Base-by-base conservation (phyloP, 2,113 vertebrate species). In the Urocynchramus pylzowi region DNA sequence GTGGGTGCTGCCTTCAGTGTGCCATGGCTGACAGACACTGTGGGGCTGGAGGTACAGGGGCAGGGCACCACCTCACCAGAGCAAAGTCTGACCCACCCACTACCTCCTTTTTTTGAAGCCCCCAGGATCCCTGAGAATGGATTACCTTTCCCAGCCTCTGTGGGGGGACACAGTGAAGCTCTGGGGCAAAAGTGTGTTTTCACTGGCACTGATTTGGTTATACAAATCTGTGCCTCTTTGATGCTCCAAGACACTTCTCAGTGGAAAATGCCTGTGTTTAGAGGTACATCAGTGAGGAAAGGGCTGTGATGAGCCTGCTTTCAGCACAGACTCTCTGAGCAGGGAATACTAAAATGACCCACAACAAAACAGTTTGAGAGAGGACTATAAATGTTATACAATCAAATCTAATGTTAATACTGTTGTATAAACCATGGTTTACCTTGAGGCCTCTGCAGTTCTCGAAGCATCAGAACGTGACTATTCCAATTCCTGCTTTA, bases 61-160 rank as follows among this genome's bases (percentile, higher is more conserved):
- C 63, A 56, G 52, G 52, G 28, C 22, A 24, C 7, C 63, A 27
- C 27, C 27, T 67, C 63, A 27, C 28, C 76, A 35, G 4, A 44
- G 31, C 60, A 53, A 42, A 49, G 31, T 6, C 76, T 53, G 76
- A 64, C 14, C 41, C 52, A 68, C 16, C 28, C 26, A 28, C 18
- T 9, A 3, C 18, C 53, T n/a, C n/a, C 14, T 0, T 0, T 30
- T 28, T 5, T 49, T 1, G 0, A 28, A 49, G 64, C 52, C 28
- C 42, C 28, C 52, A 81, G 0, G 42, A 23, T n/a, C 44, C 54
- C 53, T 59, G 18, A 26, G 45, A 57, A 41, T 0, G 2, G 35
- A 50, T 49, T 6, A 3, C 53, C 42, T 49, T 41, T 20, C 14
- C 52, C 64, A 59, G n/a, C 30, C 64, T n/a, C 53, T 41, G 15